Percentiles rank a stretch among this genome's conserved stretches.
Evolutionary conservation across 2,888 invertebrate genomes (phyloP).

Genomic region (Lottia gigantea): DNA sequence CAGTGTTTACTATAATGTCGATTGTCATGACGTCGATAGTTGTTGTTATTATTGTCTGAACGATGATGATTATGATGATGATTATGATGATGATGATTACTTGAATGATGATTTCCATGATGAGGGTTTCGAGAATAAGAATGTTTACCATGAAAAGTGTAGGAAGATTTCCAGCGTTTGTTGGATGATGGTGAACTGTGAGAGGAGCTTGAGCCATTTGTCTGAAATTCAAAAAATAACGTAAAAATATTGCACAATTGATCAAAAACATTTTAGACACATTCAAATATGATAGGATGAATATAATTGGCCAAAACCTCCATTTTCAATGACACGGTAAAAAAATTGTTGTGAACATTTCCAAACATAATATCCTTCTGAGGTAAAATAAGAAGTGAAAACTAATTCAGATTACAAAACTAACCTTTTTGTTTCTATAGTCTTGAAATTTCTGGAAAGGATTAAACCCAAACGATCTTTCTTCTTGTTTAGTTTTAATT

Average conservation of each 20-base stretch:
- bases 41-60: too few species aligned
- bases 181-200: not conserved
- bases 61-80: not conserved
- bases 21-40: too few species aligned
- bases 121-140: not conserved
- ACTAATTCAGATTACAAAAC: not conserved
- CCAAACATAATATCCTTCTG: too few species aligned
- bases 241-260: not conserved
- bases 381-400: too few species aligned
- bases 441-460: conserved; percentile 73
- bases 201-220: conserved; percentile 1
- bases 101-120: not conserved
- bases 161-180: not conserved
- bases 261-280: too few species aligned
- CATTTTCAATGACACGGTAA: too few species aligned
- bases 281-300: too few species aligned
- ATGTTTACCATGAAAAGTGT: not conserved
- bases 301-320: too few species aligned
- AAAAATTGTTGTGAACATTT: too few species aligned
- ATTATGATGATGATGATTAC: not conserved
- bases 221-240: not conserved
- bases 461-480: conserved; percentile 71
- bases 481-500: conserved; percentile 62
- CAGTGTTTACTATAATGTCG: too few species aligned
- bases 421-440: conserved; percentile 47